Percentiles rank a stretch among this genome's conserved stretches.
These are phyloP conservation scores for Myotis yumanensis DNA, from an alignment of 2,113 vertebrate species.

Conservation along the genomic window DNA sequence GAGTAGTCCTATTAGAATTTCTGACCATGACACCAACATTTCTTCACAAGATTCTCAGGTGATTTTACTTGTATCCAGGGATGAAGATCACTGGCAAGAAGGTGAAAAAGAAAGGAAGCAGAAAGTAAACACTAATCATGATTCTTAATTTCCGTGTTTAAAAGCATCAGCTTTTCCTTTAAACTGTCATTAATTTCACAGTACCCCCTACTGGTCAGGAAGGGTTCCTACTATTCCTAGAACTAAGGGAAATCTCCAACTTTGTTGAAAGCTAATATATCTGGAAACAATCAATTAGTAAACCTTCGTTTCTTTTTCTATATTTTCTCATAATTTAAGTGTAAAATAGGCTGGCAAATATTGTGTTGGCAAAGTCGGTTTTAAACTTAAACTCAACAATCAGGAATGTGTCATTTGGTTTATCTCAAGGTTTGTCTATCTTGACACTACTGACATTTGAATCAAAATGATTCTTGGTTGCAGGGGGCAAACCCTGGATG, in stretches of 20 bases:
- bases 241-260: not conserved
- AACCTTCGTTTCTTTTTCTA: not conserved
- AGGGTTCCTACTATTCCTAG: not conserved
- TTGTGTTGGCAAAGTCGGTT: not conserved
- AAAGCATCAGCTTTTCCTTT: not conserved
- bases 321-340: constrained; percentile 10
- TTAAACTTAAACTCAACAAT: not conserved
- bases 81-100: not conserved
- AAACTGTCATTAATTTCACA: not conserved
- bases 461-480: not conserved
- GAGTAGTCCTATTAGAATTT: not conserved
- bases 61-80: not conserved
- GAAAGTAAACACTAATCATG: not conserved
- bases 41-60: not conserved
- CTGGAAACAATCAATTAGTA: not conserved
- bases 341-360: not conserved
- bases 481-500: not conserved
- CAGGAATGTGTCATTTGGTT: not conserved
- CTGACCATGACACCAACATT: not conserved
- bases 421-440: not conserved
- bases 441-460: not conserved
- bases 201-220: constrained; percentile 38
- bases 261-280: not conserved
- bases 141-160: not conserved
- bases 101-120: not conserved